Base-by-base conservation (phyloP, 2,113 vertebrate genomes). In the Syngnathus floridae region DNA sequence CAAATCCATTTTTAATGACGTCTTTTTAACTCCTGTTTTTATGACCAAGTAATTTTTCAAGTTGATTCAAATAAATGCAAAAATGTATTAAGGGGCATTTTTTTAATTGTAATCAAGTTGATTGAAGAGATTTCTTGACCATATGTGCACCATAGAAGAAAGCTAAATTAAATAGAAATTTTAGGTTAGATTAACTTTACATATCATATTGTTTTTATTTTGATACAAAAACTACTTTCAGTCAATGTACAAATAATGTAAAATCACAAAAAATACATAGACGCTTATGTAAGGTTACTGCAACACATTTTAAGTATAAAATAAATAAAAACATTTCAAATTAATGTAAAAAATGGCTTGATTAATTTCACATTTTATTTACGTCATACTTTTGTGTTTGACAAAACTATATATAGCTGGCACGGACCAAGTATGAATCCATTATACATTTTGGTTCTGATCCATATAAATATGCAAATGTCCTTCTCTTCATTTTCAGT, bases 381-480 rank as follows among this genome's bases (percentile, higher is more conserved):
- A 12, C 5, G 26, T 12, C 12, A 11, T 11, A 52, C n/a, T 11
- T 52, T 52, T n/a, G n/a, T 26, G 2, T n/a, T 51, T 51, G 21
- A 22, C 26, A 35, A 54, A 56, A 35, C 13, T 56, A 56, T 16
- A 54, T 21, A 56, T 56, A 56, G 54, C 54, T 56, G 54, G 5
- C 54, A 35, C 31, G 6, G 54, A 7, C 54, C 26, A 56, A 56
- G 54, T 56, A 35, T 14, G 14, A 56, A 35, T 35, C 22, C 26
- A 56, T 54, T 35, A 56, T 56, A 17, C 54, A 56, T 35, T 56
- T 56, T 56, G 54, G 54, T 56, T 12, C 26, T 35, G 54, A 56
- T 56, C 54, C 54, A 36, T 35, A 56, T 56, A 56, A 56, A 56
- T 56, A 56, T 56, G 54, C 54, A 56, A 56, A 56, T 56, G 54